Evolutionary conservation across 2,113 vertebrate species (phyloP).

Genomic region (Lucifuga dentata): DNA sequence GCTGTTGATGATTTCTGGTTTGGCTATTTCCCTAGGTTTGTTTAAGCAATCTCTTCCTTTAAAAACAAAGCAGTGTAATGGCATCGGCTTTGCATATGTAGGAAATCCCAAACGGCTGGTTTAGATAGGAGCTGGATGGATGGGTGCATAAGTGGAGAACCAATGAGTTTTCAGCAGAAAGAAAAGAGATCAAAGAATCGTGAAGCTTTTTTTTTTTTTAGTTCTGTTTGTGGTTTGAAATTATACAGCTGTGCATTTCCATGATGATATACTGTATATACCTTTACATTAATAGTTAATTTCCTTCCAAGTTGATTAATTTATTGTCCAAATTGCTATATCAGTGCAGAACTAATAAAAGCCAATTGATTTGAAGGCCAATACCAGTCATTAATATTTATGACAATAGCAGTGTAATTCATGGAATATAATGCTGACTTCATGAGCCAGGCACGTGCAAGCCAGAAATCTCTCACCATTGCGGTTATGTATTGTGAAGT

Average conservation of each 20-base stretch:
- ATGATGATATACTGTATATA: neutral
- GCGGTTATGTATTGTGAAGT: slow-evolving; percentile 24
- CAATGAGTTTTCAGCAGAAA: neutral
- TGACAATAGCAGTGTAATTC: slow-evolving; percentile 34
- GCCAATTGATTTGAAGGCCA: slow-evolving; percentile 10
- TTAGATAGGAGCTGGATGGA: slow-evolving; percentile 29
- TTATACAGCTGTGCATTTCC: no score
- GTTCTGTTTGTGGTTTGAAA: no score
- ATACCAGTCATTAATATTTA: slow-evolving; percentile 41
- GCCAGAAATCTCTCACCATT: slow-evolving; percentile 4
- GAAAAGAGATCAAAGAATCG: no score
- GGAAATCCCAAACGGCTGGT: slow-evolving; percentile 74
- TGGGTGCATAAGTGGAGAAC: slow-evolving; percentile 46
- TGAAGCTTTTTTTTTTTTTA: no score
- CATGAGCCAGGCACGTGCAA: neutral
- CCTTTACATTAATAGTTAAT: neutral
- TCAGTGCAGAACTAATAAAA: slow-evolving; percentile 40
- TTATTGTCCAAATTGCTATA: slow-evolving; percentile 17
- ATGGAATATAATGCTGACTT: slow-evolving; percentile 8
- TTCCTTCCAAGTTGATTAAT: slow-evolving; percentile 2
- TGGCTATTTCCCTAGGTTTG: slow-evolving; percentile 77
- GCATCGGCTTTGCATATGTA: slow-evolving; percentile 75
- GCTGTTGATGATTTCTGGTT: slow-evolving; percentile 32
- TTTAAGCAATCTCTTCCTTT: slow-evolving; percentile 60
- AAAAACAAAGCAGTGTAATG: slow-evolving; percentile 76